These are phyloP conservation scores for Lucifuga dentata DNA, from an alignment of 2,113 vertebrate genomes.

Conservation along the genomic window DNA sequence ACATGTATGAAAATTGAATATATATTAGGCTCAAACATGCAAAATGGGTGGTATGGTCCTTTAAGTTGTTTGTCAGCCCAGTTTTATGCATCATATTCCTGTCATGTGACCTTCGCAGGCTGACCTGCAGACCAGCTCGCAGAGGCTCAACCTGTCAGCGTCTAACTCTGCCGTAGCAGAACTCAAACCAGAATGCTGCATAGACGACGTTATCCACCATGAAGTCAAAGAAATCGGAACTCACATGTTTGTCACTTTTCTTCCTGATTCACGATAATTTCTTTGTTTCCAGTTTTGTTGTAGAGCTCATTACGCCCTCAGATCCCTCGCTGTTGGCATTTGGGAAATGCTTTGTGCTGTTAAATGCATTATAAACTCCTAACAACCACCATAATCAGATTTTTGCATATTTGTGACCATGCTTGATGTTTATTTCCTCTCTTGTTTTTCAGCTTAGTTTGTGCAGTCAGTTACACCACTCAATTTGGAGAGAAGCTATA, in stretches of 20 bases:
- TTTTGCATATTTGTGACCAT: background rate
- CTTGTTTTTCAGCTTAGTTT: constrained; percentile 89
- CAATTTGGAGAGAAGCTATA: constrained; percentile 98
- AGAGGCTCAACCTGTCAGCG: constrained; percentile 96
- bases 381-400: too few species aligned
- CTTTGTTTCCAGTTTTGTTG: too few species aligned
- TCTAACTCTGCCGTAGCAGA: constrained; percentile 93
- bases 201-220: constrained; percentile 98
- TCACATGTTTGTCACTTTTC: constrained; percentile 88
- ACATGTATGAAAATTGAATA: too few species aligned
- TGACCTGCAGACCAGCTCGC: constrained; percentile 98
- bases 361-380: too few species aligned
- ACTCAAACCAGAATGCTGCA: constrained; percentile 95
- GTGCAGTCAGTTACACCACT: constrained; percentile 97
- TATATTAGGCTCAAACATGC: too few species aligned
- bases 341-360: too few species aligned
- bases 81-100: background rate
- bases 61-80: too few species aligned
- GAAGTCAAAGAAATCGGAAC: constrained; percentile 99
- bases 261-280: too few species aligned
- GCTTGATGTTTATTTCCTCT: background rate
- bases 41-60: too few species aligned
- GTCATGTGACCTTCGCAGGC: constrained; percentile 80
- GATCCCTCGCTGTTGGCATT: too few species aligned
- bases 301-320: too few species aligned